These are phyloP conservation scores for Antennarius maculatus DNA, from an alignment of 2,797 vertebrate genomes.

Conservation along the genomic window DNA sequence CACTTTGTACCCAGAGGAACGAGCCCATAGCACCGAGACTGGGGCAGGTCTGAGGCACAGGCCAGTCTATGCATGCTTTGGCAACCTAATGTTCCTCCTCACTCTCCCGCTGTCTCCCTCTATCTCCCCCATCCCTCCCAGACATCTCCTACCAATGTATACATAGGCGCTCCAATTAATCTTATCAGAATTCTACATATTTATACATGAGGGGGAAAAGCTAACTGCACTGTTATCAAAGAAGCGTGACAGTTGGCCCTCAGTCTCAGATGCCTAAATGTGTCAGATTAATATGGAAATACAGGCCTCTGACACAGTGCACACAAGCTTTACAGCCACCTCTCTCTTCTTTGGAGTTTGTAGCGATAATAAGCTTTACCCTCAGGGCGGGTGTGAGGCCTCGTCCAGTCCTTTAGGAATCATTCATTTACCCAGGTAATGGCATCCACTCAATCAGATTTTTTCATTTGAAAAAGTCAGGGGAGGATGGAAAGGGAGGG, in stretches of 20 bases:
- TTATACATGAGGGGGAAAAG: constrained; percentile 78
- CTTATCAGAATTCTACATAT: constrained; percentile 85
- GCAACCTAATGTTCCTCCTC: constrained; percentile 51
- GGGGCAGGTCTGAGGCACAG: constrained; percentile 49
- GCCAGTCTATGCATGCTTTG: neutral
- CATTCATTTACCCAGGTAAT: constrained; percentile 82
- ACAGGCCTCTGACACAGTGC: constrained; percentile 68
- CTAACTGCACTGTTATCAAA: constrained; percentile 79
- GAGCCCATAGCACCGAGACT: constrained; percentile 41
- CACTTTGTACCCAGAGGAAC: constrained; percentile 65
- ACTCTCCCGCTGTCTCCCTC: constrained; percentile 39
- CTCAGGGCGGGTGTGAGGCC: constrained; percentile 72
- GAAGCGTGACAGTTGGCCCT: constrained; percentile 70
- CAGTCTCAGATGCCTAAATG: constrained; percentile 76
- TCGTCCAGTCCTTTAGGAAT: constrained; percentile 79
- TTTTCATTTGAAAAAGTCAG: constrained; percentile 76
- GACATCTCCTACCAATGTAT: constrained; percentile 71
- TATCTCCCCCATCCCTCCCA: constrained; percentile 22
- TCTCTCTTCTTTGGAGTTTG: constrained; percentile 68
- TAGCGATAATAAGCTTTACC: constrained; percentile 79
- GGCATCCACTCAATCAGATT: constrained; percentile 80
- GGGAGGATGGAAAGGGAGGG: constrained; percentile 14
- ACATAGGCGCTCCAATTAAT: constrained; percentile 83
- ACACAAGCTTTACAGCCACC: constrained; percentile 53
- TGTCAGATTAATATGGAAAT: constrained; percentile 83